Conservation (phyloP, 2,888 invertebrate genomes). For the Synanthedon andrenaeformis region DNA sequence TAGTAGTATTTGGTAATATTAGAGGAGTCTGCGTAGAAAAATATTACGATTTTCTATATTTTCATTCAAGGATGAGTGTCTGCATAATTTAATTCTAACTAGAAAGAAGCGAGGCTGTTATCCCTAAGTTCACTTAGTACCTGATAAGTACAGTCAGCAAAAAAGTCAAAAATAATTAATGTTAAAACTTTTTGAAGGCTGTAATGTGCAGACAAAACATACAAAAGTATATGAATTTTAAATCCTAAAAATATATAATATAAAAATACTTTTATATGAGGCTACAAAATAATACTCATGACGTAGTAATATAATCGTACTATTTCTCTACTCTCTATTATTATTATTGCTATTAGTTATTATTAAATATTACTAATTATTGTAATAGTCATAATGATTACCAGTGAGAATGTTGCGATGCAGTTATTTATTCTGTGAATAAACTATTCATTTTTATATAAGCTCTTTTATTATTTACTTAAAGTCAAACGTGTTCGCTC, state of each 20-base stretch:
- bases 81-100: too few relatives aligned
- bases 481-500: neutral
- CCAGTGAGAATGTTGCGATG: constrained; percentile 19
- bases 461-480: too few relatives aligned
- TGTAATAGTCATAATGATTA: constrained; percentile 27
- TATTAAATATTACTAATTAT: constrained; percentile 1
- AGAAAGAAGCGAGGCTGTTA: too few relatives aligned
- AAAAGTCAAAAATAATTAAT: neutral
- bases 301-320: neutral
- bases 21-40: neutral
- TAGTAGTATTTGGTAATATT: constrained; percentile 4
- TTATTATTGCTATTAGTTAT: neutral
- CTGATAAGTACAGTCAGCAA: constrained; percentile 7
- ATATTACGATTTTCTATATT: neutral
- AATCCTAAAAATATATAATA: too few relatives aligned
- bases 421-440: constrained; percentile 63
- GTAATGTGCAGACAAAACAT: too few relatives aligned
- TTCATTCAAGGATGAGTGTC: neutral
- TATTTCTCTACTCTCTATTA: neutral
- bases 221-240: too few relatives aligned
- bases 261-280: too few relatives aligned
- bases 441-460: constrained; percentile 17
- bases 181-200: neutral
- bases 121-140: neutral
- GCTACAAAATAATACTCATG: neutral